phyloP scores from a whole-genome alignment of 2,888 invertebrate species.

The Pachymerium ferrugineum region DNA sequence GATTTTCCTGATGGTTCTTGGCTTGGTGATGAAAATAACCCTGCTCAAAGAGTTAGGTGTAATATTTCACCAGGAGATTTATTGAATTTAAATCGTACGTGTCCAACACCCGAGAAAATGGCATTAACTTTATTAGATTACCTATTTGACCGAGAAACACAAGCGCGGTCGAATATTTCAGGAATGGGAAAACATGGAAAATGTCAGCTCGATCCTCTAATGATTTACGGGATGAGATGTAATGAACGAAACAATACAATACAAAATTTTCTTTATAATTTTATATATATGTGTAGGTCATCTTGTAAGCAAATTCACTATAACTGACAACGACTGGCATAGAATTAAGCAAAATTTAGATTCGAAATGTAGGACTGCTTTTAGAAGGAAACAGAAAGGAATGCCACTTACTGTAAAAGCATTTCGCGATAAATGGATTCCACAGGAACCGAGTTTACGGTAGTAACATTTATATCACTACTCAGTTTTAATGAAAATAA shows the following conservation, averaged over 20 bases:
- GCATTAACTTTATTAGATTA: slow-evolving; percentile 53
- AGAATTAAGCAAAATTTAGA: slow-evolving; percentile 54
- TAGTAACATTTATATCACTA: neutral
- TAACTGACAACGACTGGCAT: slow-evolving; percentile 53
- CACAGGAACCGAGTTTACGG: slow-evolving; percentile 7
- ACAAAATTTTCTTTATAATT: neutral
- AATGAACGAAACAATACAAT: neutral
- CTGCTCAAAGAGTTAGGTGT: slow-evolving; percentile 51
- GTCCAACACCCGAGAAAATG: slow-evolving; percentile 54
- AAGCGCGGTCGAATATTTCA: slow-evolving; percentile 53
- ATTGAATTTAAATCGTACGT: slow-evolving; percentile 51
- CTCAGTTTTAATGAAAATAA: neutral
- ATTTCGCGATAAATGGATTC: slow-evolving; percentile 30
- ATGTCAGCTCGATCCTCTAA: slow-evolving; percentile 52
- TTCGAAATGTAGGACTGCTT: slow-evolving; percentile 54
- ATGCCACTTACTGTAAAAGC: slow-evolving; percentile 36
- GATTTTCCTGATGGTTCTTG: slow-evolving; percentile 53
- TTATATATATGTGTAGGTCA: slow-evolving; percentile 42
- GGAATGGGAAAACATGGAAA: slow-evolving; percentile 54
- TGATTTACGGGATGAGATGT: slow-evolving; percentile 42
- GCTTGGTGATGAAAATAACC: slow-evolving; percentile 52
- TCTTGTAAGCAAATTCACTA: slow-evolving; percentile 51
- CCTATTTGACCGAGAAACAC: slow-evolving; percentile 52
- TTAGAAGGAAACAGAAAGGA: slow-evolving; percentile 34
- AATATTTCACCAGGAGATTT: slow-evolving; percentile 49